phyloP scores from a whole-genome alignment of 2,113 vertebrate species.

The Syngnathus scovelli region DNA sequence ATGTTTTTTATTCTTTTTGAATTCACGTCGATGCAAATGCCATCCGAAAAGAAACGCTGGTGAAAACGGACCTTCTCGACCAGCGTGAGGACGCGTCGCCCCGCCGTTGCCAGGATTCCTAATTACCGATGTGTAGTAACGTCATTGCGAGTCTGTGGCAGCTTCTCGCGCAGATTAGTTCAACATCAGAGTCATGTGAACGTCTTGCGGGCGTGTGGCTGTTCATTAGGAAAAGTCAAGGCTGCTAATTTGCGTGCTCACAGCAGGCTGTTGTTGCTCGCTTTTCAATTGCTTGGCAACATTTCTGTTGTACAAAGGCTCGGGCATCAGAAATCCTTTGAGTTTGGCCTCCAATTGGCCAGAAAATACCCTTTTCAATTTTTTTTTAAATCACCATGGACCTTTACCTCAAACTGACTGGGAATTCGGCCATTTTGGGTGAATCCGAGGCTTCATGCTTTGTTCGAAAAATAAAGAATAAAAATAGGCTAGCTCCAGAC shows the following conservation, averaged over 20 bases:
- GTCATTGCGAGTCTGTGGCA: neutral
- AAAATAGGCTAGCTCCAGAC: neutral
- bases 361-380: neutral
- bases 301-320: neutral
- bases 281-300: neutral
- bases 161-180: conserved; percentile 3
- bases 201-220: neutral
- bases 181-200: neutral
- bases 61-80: neutral
- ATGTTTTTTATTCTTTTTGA: neutral
- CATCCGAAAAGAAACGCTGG: too few relatives aligned
- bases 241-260: neutral
- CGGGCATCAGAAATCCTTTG: neutral
- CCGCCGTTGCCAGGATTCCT: neutral
- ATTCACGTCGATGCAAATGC: neutral
- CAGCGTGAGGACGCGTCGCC: neutral
- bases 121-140: neutral
- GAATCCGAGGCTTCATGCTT: neutral
- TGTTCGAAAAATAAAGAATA: too few relatives aligned
- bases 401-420: neutral
- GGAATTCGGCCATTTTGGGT: neutral
- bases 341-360: neutral
- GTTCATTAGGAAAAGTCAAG: neutral
- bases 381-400: neutral
- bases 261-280: neutral